Percentiles rank a stretch among this genome's conserved stretches.
Conservation (phyloP, 2,797 vertebrate genomes). For the Lagodon rhomboides region DNA sequence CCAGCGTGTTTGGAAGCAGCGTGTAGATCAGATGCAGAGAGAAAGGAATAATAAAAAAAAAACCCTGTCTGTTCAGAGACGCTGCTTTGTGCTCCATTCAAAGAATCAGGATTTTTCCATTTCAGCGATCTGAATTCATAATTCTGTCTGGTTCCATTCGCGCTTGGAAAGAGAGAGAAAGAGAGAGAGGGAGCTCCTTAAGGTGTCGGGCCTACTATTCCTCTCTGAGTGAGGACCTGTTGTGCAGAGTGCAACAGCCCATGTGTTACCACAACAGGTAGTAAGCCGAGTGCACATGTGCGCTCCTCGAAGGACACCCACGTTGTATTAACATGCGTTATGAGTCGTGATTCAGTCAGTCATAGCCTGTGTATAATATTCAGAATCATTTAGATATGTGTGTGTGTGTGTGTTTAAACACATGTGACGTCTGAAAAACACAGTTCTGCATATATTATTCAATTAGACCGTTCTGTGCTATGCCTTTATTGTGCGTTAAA, state of each 20-base stretch:
- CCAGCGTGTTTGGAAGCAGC: conserved; percentile 55
- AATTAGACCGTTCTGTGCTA: conserved; percentile 73
- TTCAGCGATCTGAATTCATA: conserved; percentile 60
- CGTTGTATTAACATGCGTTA: conserved; percentile 70
- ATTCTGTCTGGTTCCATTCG: conserved; percentile 57
- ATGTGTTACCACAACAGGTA: conserved; percentile 62
- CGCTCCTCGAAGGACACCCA: conserved; percentile 54
- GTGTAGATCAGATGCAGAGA: conserved; percentile 35
- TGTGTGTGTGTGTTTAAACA: conserved; percentile 62
- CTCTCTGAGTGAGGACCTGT: conserved; percentile 52
- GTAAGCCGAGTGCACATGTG: conserved; percentile 49
- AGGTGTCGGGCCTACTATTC: conserved; percentile 40
- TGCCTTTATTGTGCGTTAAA: conserved; percentile 78
- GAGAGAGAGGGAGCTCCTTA: conserved; percentile 36
- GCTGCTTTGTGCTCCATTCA: conserved; percentile 68
- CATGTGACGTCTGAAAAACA: conserved; percentile 71
- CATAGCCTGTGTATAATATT: conserved; percentile 70
- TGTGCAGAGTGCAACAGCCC: conserved; percentile 67
- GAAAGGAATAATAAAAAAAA: conserved; percentile 4
- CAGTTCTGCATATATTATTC: conserved; percentile 70
- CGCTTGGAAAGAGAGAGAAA: conserved; percentile 42
- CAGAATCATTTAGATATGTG: conserved; percentile 70
- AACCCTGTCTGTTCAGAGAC: conserved; percentile 60
- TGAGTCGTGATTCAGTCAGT: conserved; percentile 71
- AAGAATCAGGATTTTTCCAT: conserved; percentile 52